Base-by-base conservation (phyloP, 2,888 invertebrate species). In the Asteroscopus sphinx region DNA sequence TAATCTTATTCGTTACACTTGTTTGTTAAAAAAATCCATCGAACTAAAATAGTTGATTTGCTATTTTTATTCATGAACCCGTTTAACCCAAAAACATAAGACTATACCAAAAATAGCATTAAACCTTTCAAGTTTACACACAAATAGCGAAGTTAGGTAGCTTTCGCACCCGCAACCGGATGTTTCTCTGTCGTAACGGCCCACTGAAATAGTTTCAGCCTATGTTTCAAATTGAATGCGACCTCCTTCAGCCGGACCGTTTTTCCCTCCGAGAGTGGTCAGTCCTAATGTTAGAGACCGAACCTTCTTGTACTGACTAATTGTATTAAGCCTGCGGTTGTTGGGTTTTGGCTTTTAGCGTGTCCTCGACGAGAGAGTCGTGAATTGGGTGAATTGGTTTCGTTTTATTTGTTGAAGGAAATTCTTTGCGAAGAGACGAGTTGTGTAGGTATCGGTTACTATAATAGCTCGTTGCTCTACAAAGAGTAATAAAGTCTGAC, bases 251-350 rank as follows among this genome's bases (percentile, higher is more conserved):
- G 40, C 59, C 59, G 49, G 52, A 56, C 59, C 69, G 62, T 57
- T 72, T 63, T 66, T 57, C 76, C 54, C 54, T 76, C 39, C 30
- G 62, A 56, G 44, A 53, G 61, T 59, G 58, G 69, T 66, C 63
- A 47, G 56, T 61, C 59, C 48, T 63, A 66, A 74, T 59, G 72
- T 63, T 53, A 54, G 51, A 49, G 57, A 46, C 62, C 63, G 25
- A 58, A 49, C 59, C 68, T 65, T 57, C 61, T 60, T 74, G 68
- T 62, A 52, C 68, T 70, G 47, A 64, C 77, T 76, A 79, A 79
- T 79, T 80, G 69, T 75, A 80, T 74, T 66, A 74, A 61, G 67
- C 49, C 61, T 68, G 65, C 54, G 72, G 68, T 69, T 46, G 56
- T 37, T 48, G 67, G 71, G 75, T 54, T 64, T 67, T 48, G 59